Evolutionary conservation across 37 sponge, comb jelly and placozoan species (phyloP).

Genomic region (Halichondria panicea): DNA sequence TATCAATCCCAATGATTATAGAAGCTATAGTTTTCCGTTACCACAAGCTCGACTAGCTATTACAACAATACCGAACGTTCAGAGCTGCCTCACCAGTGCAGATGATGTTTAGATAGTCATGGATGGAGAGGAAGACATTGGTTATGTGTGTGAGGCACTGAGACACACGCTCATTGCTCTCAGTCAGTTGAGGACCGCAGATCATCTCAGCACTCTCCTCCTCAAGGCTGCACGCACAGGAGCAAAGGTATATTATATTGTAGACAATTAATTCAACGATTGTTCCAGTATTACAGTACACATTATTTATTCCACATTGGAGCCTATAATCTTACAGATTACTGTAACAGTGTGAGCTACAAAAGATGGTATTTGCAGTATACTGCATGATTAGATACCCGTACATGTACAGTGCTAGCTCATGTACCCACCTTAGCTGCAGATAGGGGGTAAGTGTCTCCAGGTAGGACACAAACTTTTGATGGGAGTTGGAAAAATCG

Average conservation of each 20-base stretch:
- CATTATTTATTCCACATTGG: not conserved
- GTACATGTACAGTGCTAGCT: not conserved
- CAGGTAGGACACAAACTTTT: slow-evolving; percentile 38
- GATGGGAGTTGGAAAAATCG: slow-evolving; percentile 54
- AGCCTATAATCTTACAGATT: not conserved
- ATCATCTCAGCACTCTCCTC: slow-evolving; percentile 57
- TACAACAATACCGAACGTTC: not conserved
- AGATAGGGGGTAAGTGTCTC: slow-evolving; percentile 67
- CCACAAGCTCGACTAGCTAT: not conserved
- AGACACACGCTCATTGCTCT: slow-evolving; percentile 43
- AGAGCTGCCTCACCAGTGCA: slow-evolving; percentile 9
- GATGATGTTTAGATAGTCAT: slow-evolving; percentile 31
- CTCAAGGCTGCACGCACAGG: slow-evolving; percentile 40
- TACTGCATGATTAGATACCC: no score
- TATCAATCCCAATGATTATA: not conserved
- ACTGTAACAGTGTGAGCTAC: not conserved
- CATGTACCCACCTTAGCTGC: slow-evolving; percentile 44
- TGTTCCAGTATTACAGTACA: no score
- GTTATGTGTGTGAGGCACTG: slow-evolving; percentile 24
- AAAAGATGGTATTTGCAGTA: not conserved
- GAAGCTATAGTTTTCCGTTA: not conserved
- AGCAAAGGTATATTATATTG: no score
- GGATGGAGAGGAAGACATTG: slow-evolving; percentile 19
- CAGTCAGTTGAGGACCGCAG: slow-evolving; percentile 59
- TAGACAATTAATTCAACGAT: no score